Evolutionary conservation across 23 tunicate species (phyloP).

Genomic region (Botrylloides violaceus): DNA sequence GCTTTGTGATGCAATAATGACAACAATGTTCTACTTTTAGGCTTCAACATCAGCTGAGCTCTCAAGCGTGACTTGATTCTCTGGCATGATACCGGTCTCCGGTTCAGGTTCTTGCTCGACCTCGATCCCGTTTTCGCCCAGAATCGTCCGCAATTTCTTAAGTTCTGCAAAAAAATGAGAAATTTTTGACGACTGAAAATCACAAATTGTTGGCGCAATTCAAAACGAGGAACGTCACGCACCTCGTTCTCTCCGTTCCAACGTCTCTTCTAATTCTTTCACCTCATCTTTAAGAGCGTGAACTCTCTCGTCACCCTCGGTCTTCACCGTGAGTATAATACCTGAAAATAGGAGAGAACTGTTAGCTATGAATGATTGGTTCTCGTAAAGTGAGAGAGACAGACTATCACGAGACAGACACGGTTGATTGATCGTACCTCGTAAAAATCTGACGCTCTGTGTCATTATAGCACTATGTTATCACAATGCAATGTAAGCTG

Average conservation of each 20-base stretch:
- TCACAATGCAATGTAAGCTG: too few relatives aligned
- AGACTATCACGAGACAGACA: too few relatives aligned
- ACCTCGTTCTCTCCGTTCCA: constrained; percentile 12
- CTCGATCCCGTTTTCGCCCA: constrained; percentile 6
- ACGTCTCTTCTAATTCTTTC: constrained; percentile 22
- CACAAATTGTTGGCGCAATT: not conserved
- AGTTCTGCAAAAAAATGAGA: not conserved
- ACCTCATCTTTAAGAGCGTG: constrained; percentile 30
- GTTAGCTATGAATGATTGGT: too few relatives aligned
- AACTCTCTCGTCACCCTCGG: constrained; percentile 58
- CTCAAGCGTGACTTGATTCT: too few relatives aligned
- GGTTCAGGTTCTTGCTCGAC: not conserved
- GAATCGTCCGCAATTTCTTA: not conserved
- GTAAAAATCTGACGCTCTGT: too few relatives aligned
- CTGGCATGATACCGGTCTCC: not conserved
- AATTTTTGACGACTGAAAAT: not conserved
- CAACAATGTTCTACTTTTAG: too few relatives aligned
- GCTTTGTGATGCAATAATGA: too few relatives aligned
- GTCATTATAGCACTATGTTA: too few relatives aligned
- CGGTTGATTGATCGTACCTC: too few relatives aligned
- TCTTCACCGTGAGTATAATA: constrained; percentile 64
- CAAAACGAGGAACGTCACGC: not conserved
- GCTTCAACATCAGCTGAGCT: too few relatives aligned
- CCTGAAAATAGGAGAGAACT: constrained; percentile 49
- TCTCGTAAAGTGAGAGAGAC: too few relatives aligned